Evolutionary conservation across 2,888 invertebrate species (phyloP), one percentile per base, ranked within the genome.

Genomic region (Lasioglossum marginatum): DNA sequence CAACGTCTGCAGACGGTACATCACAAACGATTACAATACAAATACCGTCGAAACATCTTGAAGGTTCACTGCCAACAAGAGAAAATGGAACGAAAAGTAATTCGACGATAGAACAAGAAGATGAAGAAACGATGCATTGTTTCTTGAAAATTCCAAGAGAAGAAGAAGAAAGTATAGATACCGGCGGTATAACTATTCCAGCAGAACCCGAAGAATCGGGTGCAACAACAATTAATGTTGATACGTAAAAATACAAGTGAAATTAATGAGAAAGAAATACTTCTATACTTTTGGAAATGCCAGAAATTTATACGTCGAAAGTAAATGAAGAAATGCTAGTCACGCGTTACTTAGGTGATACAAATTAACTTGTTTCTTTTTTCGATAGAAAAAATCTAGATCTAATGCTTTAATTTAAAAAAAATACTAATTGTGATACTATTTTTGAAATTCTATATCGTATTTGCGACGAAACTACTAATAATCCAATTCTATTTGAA

Each of bases 101-200:
- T 85, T 86, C 91, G 73, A 82, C 90, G 10, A 92, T 93, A 37
- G 94, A 94, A 43, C 92, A 92, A 68, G 96, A 96, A 85, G 96
- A 96, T 63, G 96, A 96, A 70, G 96, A 96, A 91, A 95, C 95
- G 1, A 95, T 94, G 93, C 94, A 93, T 81, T 94, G 94, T 86
- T 95, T 95, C 85, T 86, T 95, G 43, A 94, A 93, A 83, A 93
- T 94, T 85, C 94, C 94, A 77, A 91, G 92, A 45, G 94, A 94
- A 72, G 95, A 96, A 81, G 96, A 96, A 88, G 95, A 95, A 85
- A 95, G 95, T 82, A 95, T 96, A 71, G 96, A 96, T 89, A 96
- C 96, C 4, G 96, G 96, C 31, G 96, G 96, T 40, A 96, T 96
- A 86, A 96, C 96, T 40, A 96, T 96, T 86, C 96, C 96, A 1